Percentiles rank a stretch among this genome's conserved stretches.
These are phyloP conservation scores for Argynnis bischoffii DNA, from an alignment of 2,888 invertebrate genomes.

Conservation along the genomic window DNA sequence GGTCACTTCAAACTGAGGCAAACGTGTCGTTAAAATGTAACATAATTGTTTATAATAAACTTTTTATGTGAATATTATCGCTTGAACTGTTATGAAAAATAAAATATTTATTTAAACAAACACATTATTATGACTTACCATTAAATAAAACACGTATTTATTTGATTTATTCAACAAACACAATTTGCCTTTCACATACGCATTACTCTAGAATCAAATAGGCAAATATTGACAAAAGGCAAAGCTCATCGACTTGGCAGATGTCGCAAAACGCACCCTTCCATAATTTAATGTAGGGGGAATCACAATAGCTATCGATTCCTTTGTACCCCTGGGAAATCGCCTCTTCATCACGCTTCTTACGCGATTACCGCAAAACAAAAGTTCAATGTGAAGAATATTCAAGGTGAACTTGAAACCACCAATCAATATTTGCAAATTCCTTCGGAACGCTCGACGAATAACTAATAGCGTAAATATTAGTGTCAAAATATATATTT, in stretches of 20 bases:
- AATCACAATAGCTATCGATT: slow-evolving; percentile 73
- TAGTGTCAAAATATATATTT: background rate
- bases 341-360: slow-evolving; percentile 59
- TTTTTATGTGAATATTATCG: no score
- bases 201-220: slow-evolving; percentile 64
- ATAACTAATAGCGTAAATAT: background rate
- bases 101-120: slow-evolving; percentile 5
- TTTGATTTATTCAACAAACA: slow-evolving; percentile 45
- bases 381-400: slow-evolving; percentile 43
- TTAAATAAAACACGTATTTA: slow-evolving; percentile 29
- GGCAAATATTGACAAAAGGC: slow-evolving; percentile 72
- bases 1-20: no score
- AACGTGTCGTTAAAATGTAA: no score
- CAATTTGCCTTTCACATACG: slow-evolving; percentile 50
- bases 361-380: slow-evolving; percentile 59
- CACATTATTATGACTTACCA: background rate
- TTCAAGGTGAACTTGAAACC: slow-evolving; percentile 28
- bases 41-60: no score
- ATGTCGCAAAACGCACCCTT: slow-evolving; percentile 65
- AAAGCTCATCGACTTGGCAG: slow-evolving; percentile 69
- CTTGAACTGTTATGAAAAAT: background rate
- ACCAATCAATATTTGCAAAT: slow-evolving; percentile 19
- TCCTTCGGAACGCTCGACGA: background rate
- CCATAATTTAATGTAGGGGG: slow-evolving; percentile 73
- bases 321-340: slow-evolving; percentile 64